Conservation (phyloP, 2,888 invertebrate species). For the Sceliomorpha sp. region DNA sequence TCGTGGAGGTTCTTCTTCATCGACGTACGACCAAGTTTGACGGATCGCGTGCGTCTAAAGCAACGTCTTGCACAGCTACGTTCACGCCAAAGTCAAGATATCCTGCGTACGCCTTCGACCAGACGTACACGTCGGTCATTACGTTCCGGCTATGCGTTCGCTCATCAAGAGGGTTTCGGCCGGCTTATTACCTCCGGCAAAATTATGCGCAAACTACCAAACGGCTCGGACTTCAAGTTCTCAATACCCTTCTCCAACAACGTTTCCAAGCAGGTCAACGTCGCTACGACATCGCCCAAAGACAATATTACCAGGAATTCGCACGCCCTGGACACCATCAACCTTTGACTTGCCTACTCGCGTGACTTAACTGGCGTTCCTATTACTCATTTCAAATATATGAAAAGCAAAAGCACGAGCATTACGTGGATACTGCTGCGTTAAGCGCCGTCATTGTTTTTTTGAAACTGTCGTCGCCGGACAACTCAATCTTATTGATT, state of each 20-base stretch:
- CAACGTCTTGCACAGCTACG: slow-evolving; percentile 86
- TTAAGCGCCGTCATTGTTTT: too few relatives aligned
- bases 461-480: too few relatives aligned
- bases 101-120: slow-evolving; percentile 92
- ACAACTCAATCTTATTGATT: too few relatives aligned
- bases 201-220: slow-evolving; percentile 94
- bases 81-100: slow-evolving; percentile 87
- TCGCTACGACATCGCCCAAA: slow-evolving; percentile 76
- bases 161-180: slow-evolving; percentile 98
- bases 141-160: slow-evolving; percentile 98
- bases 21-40: slow-evolving; percentile 94
- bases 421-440: too few relatives aligned
- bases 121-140: slow-evolving; percentile 94
- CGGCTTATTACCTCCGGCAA: slow-evolving; percentile 98
- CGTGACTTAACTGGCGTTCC: slow-evolving; percentile 5
- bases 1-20: slow-evolving; percentile 97
- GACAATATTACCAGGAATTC: slow-evolving; percentile 71
- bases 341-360: slow-evolving; percentile 66
- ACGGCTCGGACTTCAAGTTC: slow-evolving; percentile 87
- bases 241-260: slow-evolving; percentile 83
- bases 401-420: slow-evolving; percentile 1
- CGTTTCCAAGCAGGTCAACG: slow-evolving; percentile 74
- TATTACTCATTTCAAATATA: slow-evolving; percentile 9
- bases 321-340: slow-evolving; percentile 75
- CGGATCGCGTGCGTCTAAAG: slow-evolving; percentile 94